Conservation (phyloP, 2,888 invertebrate species). For the Trimorus sp. region DNA sequence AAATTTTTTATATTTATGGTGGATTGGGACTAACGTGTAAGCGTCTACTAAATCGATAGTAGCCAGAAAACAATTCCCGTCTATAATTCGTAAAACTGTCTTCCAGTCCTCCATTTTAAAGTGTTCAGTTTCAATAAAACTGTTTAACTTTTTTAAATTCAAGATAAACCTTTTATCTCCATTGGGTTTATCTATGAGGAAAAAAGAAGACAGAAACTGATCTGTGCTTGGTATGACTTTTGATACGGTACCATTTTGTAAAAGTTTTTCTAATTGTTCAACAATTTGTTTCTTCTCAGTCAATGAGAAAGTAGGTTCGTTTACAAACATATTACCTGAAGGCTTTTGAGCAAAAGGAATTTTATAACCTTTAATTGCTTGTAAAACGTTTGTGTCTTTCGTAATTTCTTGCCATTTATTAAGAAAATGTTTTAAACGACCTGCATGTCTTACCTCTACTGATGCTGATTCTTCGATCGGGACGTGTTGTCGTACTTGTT, state of each 20-base stretch:
- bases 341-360: not conserved
- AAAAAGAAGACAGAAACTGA: not conserved
- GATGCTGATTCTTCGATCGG: constrained; percentile 3
- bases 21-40: too few relatives aligned
- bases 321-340: not conserved
- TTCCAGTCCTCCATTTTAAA: constrained; percentile 1
- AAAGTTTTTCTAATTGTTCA: not conserved
- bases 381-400: not conserved
- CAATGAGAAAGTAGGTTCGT: not conserved
- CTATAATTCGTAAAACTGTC: not conserved
- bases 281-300: not conserved
- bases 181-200: not conserved
- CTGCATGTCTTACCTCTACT: constrained; percentile 18
- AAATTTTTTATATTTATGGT: not conserved
- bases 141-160: not conserved
- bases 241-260: not conserved
- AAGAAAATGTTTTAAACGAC: constrained; percentile 4
- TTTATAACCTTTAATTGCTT: not conserved
- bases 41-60: too few relatives aligned
- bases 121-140: not conserved
- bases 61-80: too few relatives aligned
- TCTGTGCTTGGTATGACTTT: not conserved
- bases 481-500: not conserved
- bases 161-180: not conserved
- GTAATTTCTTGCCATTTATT: not conserved